Base-by-base conservation (phyloP, 2,888 invertebrate genomes). In the Choristoneura rosaceana region DNA sequence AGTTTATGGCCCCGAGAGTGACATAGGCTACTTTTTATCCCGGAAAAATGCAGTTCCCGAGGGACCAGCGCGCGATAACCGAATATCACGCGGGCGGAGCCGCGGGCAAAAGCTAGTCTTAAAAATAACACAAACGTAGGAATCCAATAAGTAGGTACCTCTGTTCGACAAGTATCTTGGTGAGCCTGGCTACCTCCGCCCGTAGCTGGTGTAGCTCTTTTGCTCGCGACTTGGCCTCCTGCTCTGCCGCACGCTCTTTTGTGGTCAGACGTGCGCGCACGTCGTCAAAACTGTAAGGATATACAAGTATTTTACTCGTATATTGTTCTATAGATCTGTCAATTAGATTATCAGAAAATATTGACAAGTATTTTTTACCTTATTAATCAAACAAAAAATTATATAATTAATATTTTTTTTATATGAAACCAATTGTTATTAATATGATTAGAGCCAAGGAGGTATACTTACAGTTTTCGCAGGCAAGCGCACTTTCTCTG, bases 401-500 rank as follows among this genome's bases (percentile, higher is more conserved):
- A n/a, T n/a, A n/a, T n/a, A n/a, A n/a, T n/a, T n/a, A n/a, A n/a
- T n/a, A n/a, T n/a, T n/a, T 43, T 43, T 12, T 43, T 12, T 3
- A 43, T 43, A 12, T 43, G 12, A 43, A 10, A 12, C 3, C 4
- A 15, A 17, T 52, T 52, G 47, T n/a, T 47, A 52, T n/a, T 8
- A 17, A 52, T 50, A 43, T 43, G 12, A 12, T 52, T 52, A 17
- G 4, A n/a, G 17, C 4, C 45, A 33, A n/a, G 25, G 67, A 25
- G n/a, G 41, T 41, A 41, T 84, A 95, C 95, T 95, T 82, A 96
- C 96, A 96, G 90, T 88, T 96, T 96, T 38, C 95, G 93, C 71
- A 96, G 83, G 81, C 95, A 95, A 14, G 95, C 94, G 76, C 95
- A 95, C 77, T 95, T 95, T 71, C 95, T 93, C 34, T 95, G 95